These are phyloP conservation scores for Aurelia aurita DNA, from an alignment of 30 jellyfish, hydroid and myxozoan species.

Conservation along the genomic window DNA sequence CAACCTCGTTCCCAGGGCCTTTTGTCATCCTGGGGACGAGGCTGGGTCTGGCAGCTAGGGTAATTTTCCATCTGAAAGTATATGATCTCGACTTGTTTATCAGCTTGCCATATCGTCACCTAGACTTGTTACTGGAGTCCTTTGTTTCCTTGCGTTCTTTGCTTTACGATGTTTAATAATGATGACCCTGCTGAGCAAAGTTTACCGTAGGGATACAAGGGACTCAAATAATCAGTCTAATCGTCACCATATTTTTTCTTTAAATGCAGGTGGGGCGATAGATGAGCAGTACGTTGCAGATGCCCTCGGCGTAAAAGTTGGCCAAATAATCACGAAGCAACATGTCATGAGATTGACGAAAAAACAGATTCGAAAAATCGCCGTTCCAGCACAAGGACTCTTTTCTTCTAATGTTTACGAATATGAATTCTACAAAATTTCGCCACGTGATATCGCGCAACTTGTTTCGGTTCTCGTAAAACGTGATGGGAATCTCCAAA, in stretches of 20 bases:
- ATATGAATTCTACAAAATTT: constrained; percentile 57
- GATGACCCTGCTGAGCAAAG: too few species aligned
- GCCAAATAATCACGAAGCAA: constrained; percentile 47
- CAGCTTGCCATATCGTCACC: too few species aligned
- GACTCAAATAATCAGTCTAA: too few species aligned
- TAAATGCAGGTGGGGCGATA: background rate
- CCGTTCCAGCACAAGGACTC: constrained; percentile 42
- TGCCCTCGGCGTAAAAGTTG: constrained; percentile 42
- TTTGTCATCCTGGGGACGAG: too few species aligned
- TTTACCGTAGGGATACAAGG: too few species aligned
- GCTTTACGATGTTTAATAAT: too few species aligned
- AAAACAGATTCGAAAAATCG: constrained; percentile 69
- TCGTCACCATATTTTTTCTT: background rate
- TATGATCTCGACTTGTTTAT: too few species aligned
- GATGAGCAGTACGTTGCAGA: constrained; percentile 8
- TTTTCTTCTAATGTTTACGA: constrained; percentile 63
- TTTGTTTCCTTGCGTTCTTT: too few species aligned
- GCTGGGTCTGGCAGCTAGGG: too few species aligned
- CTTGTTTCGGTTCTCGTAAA: constrained; percentile 52
- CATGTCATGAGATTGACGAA: constrained; percentile 54
- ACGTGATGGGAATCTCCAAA: constrained; percentile 20
- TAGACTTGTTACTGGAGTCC: too few species aligned
- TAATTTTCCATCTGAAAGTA: too few species aligned
- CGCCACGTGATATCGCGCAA: constrained; percentile 48
- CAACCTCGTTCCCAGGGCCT: too few species aligned